Base-by-base conservation (phyloP, 2,888 invertebrate species). In the Luffia ferchaultella region DNA sequence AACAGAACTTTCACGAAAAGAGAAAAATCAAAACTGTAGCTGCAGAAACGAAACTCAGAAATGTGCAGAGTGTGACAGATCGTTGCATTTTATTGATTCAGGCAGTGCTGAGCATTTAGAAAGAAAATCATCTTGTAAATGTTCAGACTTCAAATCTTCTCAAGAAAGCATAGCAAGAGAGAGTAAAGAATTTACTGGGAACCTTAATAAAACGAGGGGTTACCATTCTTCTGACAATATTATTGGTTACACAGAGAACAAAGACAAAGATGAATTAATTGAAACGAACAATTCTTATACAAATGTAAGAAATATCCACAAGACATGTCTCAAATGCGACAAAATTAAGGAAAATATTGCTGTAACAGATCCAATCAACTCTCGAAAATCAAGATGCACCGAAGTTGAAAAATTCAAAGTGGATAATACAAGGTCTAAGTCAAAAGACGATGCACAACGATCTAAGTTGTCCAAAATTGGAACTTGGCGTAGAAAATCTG, bases 401-500 rank as follows among this genome's bases (percentile, higher is more conserved):
- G 78, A 77, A 20, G 60, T 51, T 41, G 76, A 78, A 15, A 79
- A 71, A 55, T 59, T 63, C 18, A 77, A 67, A 60, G 58, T 62
- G 19, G 87, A 88, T 56, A 75, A 82, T 3, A 64, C 74, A n/a
- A 65, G 84, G 48, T 84, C 84, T 0, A 83, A 83, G 59, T 84
- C 83, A 2, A 83, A 76, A 62, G 84, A 84, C 63, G 69, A 88
- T 69, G 76, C 84, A 53, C 68, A 86, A 64, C 61, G 84, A 60
- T 74, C 76, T 1, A 83, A 74, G 53, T 57, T 83, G 42, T 77
- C 80, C 16, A 83, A 78, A 69, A 87, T 90, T 59, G 87, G 88
- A 7, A 89, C 86, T 51, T 90, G 90, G 90, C 76, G 91, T 61
- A 71, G 91, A 57, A 91, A 90, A 67, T 91, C 91, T 15, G 91